These are phyloP conservation scores for Andrena minutula DNA, from an alignment of 2,888 invertebrate species.

Conservation along the genomic window DNA sequence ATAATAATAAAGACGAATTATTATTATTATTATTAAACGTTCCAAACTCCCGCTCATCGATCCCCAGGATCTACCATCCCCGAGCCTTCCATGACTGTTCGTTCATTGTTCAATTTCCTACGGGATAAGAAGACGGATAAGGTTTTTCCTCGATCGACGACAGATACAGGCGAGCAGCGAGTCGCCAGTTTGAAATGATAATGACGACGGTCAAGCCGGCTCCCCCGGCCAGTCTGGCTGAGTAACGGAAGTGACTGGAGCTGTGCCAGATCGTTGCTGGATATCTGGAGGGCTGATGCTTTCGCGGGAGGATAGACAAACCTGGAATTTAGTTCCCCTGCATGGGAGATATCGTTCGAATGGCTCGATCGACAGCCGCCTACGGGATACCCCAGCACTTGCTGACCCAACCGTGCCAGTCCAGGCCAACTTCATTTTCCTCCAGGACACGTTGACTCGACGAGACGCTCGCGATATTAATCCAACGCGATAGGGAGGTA, in stretches of 20 bases:
- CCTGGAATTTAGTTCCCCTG: conserved; percentile 40
- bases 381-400: conserved; percentile 40
- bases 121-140: conserved; percentile 4
- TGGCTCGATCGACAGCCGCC: conserved; percentile 32
- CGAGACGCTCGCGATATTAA: conserved; percentile 58
- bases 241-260: conserved; percentile 54
- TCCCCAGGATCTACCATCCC: neutral
- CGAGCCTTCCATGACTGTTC: neutral
- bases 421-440: conserved; percentile 39
- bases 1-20: no score
- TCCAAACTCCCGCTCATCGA: neutral
- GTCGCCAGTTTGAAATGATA: conserved; percentile 57
- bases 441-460: conserved; percentile 41
- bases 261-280: conserved; percentile 61
- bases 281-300: conserved; percentile 38
- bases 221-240: conserved; percentile 3
- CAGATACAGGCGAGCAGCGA: conserved; percentile 14
- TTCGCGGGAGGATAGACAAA: conserved; percentile 55
- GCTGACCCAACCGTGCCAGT: conserved; percentile 47
- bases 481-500: conserved; percentile 29
- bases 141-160: conserved; percentile 34
- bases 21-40: no score
- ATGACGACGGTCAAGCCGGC: conserved; percentile 46
- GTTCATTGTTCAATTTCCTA: conserved; percentile 33
- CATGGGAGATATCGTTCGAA: conserved; percentile 15